Conservation (phyloP, 2,113 vertebrate species). For the Taurulus bubalis region DNA sequence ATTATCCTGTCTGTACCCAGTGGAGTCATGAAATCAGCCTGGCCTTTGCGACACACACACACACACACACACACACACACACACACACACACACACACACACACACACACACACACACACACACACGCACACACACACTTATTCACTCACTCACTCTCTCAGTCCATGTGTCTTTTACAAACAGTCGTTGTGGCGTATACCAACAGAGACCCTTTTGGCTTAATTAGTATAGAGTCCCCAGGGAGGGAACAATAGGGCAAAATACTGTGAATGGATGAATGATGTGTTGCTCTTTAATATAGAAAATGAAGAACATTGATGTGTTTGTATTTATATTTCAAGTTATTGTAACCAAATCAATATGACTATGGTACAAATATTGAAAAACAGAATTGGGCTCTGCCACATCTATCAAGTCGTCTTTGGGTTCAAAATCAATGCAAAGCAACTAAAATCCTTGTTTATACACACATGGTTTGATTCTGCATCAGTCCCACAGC, state of each 20-base stretch:
- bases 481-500: neutral
- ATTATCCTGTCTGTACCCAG: conserved; percentile 77
- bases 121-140: conserved; percentile 35
- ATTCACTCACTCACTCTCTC: conserved; percentile 20
- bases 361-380: neutral
- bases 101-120: conserved; percentile 40
- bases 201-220: conserved; percentile 76
- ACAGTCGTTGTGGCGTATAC: conserved; percentile 47
- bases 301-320: neutral
- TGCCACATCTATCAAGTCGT: conserved; percentile 1
- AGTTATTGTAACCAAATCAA: conserved; percentile 12
- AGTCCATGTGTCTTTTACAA: conserved; percentile 55
- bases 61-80: conserved; percentile 36
- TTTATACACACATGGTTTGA: neutral
- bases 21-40: conserved; percentile 80
- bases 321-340: conserved; percentile 4
- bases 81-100: conserved; percentile 35
- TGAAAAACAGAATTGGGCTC: neutral
- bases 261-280: conserved; percentile 58
- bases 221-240: conserved; percentile 80
- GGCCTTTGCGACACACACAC: conserved; percentile 59
- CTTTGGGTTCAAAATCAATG: neutral
- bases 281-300: conserved; percentile 26
- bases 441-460: neutral
- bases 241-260: conserved; percentile 63